Evolutionary conservation across 2,113 vertebrate genomes (phyloP).

Genomic region (Hydrolagus affinis): DNA sequence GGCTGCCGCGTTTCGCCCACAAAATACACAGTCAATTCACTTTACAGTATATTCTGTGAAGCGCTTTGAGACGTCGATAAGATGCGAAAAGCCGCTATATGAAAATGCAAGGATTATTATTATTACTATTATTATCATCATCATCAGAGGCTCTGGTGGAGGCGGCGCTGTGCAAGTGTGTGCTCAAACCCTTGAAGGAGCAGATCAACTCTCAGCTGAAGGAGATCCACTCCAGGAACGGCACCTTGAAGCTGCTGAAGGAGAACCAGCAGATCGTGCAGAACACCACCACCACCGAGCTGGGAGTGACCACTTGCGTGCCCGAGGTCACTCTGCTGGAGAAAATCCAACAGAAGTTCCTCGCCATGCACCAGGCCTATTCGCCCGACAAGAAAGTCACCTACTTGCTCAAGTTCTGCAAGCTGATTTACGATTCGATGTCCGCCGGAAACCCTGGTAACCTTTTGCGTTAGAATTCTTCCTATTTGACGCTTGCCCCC

Average conservation of each 20-base stretch:
- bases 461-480: not conserved
- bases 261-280: constrained; percentile 79
- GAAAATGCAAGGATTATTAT: too few species aligned
- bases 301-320: constrained; percentile 81
- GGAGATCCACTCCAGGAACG: constrained; percentile 65
- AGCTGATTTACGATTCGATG: constrained; percentile 96
- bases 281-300: constrained; percentile 80
- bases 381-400: constrained; percentile 91
- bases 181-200: constrained; percentile 83
- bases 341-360: constrained; percentile 80
- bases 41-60: too few species aligned
- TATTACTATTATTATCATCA: too few species aligned
- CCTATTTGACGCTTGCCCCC: not conserved
- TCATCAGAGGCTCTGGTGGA: constrained; percentile 74
- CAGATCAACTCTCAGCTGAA: constrained; percentile 67
- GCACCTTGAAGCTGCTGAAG: constrained; percentile 66
- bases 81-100: too few species aligned
- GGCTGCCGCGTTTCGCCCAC: too few species aligned
- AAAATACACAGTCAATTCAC: too few species aligned
- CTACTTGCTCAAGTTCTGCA: constrained; percentile 85
- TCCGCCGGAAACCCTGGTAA: constrained; percentile 78
- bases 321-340: constrained; percentile 77
- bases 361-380: constrained; percentile 76
- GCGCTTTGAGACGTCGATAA: too few species aligned
- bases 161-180: constrained; percentile 80